These are phyloP conservation scores for Cephonodes hylas DNA, from an alignment of 2,888 invertebrate genomes.

Conservation along the genomic window DNA sequence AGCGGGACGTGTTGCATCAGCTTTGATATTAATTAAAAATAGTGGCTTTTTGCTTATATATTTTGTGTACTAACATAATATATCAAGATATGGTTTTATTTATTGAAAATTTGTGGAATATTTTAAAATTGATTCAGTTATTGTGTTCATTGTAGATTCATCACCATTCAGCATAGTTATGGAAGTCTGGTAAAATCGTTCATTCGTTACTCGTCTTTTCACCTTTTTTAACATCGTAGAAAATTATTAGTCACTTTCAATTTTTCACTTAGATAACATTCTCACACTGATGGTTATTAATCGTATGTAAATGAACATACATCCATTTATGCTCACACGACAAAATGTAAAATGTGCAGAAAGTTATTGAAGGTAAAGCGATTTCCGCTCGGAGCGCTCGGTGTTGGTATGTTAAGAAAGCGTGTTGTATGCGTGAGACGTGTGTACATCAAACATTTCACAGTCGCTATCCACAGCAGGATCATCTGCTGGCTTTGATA, in stretches of 20 bases:
- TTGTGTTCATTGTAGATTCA: too few species aligned
- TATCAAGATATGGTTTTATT: too few species aligned
- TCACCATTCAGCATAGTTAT: too few species aligned
- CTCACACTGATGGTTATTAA: not conserved
- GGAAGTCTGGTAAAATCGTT: too few species aligned
- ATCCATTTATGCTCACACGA: not conserved
- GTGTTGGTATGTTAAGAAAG: constrained; percentile 54
- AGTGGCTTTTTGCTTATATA: too few species aligned
- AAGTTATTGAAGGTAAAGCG: constrained; percentile 32
- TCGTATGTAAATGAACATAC: not conserved
- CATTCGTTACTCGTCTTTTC: too few species aligned
- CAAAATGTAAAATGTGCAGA: constrained; percentile 9
- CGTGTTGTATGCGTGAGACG: constrained; percentile 34
- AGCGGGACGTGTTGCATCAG: too few species aligned
- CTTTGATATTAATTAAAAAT: too few species aligned
- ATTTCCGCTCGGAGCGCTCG: constrained; percentile 41
- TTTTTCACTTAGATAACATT: not conserved
- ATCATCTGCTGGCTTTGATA: not conserved
- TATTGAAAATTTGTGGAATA: too few species aligned
- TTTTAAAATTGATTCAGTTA: too few species aligned
- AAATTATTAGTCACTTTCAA: not conserved
- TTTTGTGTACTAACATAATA: too few species aligned
- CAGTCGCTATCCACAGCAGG: constrained; percentile 29
- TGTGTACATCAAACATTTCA: constrained; percentile 32
- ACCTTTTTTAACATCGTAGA: too few species aligned